A percentile compares a stretch with the other conserved stretches of the same genome.
Evolutionary conservation across 2,113 vertebrate genomes (phyloP).

Genomic region (Ptyas mucosa): DNA sequence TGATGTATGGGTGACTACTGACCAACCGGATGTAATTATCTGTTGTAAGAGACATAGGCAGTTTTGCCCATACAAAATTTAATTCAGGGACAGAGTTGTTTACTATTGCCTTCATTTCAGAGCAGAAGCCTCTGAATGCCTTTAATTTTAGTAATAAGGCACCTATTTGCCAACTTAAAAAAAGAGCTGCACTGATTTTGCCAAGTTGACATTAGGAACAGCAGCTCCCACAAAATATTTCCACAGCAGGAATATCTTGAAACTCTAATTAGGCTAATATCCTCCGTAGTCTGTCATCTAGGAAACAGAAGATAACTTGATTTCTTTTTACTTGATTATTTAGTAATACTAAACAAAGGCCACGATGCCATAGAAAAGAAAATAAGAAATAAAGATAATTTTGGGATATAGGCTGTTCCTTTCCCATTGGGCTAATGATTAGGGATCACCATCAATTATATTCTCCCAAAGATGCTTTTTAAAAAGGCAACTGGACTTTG

Average conservation of each 20-base stretch:
- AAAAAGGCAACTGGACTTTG: not conserved
- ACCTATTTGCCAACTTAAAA: not conserved
- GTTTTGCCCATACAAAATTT: not conserved
- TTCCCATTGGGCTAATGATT: not conserved
- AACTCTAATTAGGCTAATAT: conserved; percentile 11
- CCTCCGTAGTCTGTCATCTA: not conserved
- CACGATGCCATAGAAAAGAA: too few species aligned
- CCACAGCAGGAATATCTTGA: not conserved
- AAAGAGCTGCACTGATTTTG: not conserved
- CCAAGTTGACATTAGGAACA: not conserved
- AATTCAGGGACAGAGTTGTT: not conserved
- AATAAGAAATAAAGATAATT: not conserved
- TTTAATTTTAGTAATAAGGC: not conserved
- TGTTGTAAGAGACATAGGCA: not conserved
- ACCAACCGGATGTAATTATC: not conserved
- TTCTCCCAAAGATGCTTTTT: not conserved
- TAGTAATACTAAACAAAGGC: not conserved
- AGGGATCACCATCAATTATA: not conserved
- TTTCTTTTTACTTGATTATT: not conserved
- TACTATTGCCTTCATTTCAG: not conserved
- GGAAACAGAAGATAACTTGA: conserved; percentile 4
- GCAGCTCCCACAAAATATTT: not conserved
- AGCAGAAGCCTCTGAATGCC: not conserved
- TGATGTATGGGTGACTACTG: not conserved
- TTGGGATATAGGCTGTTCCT: not conserved